phyloP scores from a whole-genome alignment of 35 echinoderm and acorn worm genomes.

The Apostichopus japonicus region DNA sequence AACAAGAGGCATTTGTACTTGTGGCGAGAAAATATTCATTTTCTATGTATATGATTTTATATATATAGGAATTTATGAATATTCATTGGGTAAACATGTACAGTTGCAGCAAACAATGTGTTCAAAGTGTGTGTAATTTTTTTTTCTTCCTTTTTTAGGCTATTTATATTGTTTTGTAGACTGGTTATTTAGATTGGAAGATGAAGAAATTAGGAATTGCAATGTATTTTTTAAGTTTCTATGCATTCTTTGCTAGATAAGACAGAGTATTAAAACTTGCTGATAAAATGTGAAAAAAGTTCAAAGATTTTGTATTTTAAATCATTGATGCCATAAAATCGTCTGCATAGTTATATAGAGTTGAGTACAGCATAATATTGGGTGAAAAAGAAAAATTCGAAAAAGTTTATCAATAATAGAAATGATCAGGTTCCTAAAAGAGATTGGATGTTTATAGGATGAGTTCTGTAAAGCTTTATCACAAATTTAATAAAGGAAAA shows the following conservation, averaged over 20 bases:
- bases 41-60: background rate
- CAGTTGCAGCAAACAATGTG: background rate
- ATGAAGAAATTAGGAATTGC: background rate
- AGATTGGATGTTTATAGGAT: no score
- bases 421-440: no score
- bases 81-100: background rate
- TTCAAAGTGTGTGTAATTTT: background rate
- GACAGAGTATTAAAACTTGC: no score
- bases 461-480: no score
- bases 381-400: no score
- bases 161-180: conserved; percentile 25
- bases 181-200: background rate
- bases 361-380: no score
- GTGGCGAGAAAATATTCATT: background rate
- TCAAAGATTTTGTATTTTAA: no score
- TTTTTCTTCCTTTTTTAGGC: background rate
- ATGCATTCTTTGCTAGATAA: background rate
- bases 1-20: conserved; percentile 5
- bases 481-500: no score
- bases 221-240: conserved; percentile 11
- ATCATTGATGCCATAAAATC: no score
- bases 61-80: conserved; percentile 21
- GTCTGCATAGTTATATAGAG: no score
- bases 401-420: no score
- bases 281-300: no score